These are phyloP conservation scores for Suricata suricatta DNA, from an alignment of 2,113 vertebrate species.

Conservation along the genomic window DNA sequence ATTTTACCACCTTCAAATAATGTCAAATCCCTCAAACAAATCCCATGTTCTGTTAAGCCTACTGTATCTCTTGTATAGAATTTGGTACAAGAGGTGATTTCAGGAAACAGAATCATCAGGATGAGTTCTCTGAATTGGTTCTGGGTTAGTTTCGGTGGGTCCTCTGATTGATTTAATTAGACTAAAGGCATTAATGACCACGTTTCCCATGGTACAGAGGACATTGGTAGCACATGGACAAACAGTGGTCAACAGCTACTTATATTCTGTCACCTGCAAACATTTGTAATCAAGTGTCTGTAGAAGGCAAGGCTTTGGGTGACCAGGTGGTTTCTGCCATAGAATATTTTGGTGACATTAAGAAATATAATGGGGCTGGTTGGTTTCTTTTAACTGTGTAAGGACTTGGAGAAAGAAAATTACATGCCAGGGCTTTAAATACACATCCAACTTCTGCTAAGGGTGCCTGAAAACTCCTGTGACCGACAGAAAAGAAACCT, in stretches of 20 bases:
- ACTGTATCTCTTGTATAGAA: not conserved
- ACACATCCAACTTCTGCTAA: not conserved
- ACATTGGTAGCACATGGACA: not conserved
- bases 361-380: not conserved
- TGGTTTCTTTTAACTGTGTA: not conserved
- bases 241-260: not conserved
- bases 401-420: not conserved
- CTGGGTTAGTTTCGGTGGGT: not conserved
- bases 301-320: not conserved
- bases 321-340: not conserved
- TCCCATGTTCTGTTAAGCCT: not conserved
- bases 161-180: not conserved
- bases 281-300: not conserved
- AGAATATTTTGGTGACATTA: not conserved
- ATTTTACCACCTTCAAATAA: not conserved
- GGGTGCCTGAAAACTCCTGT: not conserved
- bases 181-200: not conserved
- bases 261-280: not conserved
- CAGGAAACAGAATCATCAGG: not conserved
- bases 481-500: not conserved
- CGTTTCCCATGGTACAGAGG: not conserved
- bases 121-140: not conserved
- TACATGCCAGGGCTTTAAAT: not conserved
- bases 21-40: not conserved
- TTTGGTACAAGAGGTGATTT: not conserved